These are phyloP conservation scores for Channallabes apus DNA, from an alignment of 2,797 vertebrate genomes.

Conservation along the genomic window DNA sequence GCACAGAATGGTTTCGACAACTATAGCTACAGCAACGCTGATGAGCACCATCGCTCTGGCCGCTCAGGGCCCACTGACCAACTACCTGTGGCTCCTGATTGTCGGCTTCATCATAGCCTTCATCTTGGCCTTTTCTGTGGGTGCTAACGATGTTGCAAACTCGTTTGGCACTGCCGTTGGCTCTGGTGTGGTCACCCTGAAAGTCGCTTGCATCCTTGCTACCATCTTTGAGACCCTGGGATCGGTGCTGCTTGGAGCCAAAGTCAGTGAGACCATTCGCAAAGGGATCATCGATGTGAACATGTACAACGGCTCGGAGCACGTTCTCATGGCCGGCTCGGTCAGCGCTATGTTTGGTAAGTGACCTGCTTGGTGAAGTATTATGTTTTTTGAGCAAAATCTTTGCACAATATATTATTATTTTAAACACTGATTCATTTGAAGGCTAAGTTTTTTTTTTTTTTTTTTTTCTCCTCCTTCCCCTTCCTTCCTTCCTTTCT, in stretches of 20 bases:
- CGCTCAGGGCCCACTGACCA: constrained; percentile 45
- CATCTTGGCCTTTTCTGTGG: constrained; percentile 93
- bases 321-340: constrained; percentile 88
- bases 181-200: constrained; percentile 93
- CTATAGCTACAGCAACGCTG: constrained; percentile 61
- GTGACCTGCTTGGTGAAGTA: constrained; percentile 48
- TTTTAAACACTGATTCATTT: not conserved
- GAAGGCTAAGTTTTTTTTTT: not conserved
- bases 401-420: not conserved
- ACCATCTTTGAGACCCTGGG: constrained; percentile 93
- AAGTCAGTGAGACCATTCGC: constrained; percentile 95
- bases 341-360: constrained; percentile 96
- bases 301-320: constrained; percentile 79
- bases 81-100: constrained; percentile 85
- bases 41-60: constrained; percentile 42
- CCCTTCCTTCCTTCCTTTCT: not conserved
- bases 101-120: constrained; percentile 97
- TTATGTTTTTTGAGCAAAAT: not conserved
- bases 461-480: not conserved
- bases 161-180: constrained; percentile 97
- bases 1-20: constrained; percentile 73
- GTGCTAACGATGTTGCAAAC: constrained; percentile 97
- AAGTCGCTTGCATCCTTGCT: constrained; percentile 90
- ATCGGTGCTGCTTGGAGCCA: constrained; percentile 91
- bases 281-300: constrained; percentile 89